Conservation (phyloP, 2,888 invertebrate species). For the Copidosoma aretas region DNA sequence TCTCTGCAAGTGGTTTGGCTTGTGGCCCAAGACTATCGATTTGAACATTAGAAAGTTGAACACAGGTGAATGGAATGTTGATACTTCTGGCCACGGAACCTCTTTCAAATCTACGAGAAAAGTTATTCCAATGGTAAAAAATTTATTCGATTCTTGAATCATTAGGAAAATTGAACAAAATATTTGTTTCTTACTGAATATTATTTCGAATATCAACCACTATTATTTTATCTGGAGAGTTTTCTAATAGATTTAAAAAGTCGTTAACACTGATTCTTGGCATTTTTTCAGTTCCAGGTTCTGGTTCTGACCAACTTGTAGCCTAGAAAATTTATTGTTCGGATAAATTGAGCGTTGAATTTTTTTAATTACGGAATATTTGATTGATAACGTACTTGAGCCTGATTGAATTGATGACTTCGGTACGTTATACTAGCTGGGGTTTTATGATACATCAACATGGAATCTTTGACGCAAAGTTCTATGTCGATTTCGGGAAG, state of each 20-base stretch:
- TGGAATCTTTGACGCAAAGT: slow-evolving; percentile 86
- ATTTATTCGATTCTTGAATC: background rate
- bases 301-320: slow-evolving; percentile 55
- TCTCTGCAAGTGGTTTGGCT: slow-evolving; percentile 68
- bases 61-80: slow-evolving; percentile 86
- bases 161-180: too few species aligned
- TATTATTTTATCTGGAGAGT: slow-evolving; percentile 66
- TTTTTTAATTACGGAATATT: background rate
- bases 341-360: background rate
- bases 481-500: slow-evolving; percentile 97
- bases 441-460: slow-evolving; percentile 82
- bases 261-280: slow-evolving; percentile 88
- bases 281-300: slow-evolving; percentile 57
- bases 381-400: slow-evolving; percentile 46
- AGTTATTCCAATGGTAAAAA: slow-evolving; percentile 23
- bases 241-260: slow-evolving; percentile 75
- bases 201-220: slow-evolving; percentile 75
- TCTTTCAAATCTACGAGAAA: slow-evolving; percentile 71
- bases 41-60: slow-evolving; percentile 74
- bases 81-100: slow-evolving; percentile 82
- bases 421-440: slow-evolving; percentile 89
- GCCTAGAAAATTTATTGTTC: slow-evolving; percentile 43
- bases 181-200: slow-evolving; percentile 65
- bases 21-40: slow-evolving; percentile 74
- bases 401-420: slow-evolving; percentile 70